Base-by-base conservation (phyloP, 2,888 invertebrate genomes). In the Nemotelus pantherinus region DNA sequence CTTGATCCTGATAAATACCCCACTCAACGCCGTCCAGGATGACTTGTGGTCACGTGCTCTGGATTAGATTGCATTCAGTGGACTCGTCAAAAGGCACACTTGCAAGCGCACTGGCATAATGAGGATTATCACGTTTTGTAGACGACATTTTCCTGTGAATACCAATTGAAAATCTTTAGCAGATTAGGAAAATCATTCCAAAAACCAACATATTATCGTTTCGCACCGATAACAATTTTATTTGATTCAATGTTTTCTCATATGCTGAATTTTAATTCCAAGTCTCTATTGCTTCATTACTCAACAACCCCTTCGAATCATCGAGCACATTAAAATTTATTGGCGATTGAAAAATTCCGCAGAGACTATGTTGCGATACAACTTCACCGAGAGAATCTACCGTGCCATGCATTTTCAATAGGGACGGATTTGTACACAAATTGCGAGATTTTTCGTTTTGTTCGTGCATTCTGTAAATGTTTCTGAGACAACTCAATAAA, bases 401-500 rank as follows among this genome's bases (percentile, higher is more conserved):
- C 5, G 63, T 43, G 4, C 4, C 63, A 41, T 43, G 39, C n/a
- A 41, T 39, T 10, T 7, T 53, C 53, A 53, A 43, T 7, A 39
- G 43, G 3, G 1, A 41, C 41, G 63, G 70, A 70, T 70, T 70
- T 70, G 43, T 70, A 70, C 70, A 53, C 70, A 70, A 70, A 70
- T 70, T 70, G 70, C 55, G 57, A 43, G 50, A 60, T 63, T 60
- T 74, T 74, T 74, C 50, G 57, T 63, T 74, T 74, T 74, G 60
- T 50, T 70, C 53, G 50, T 63, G 63, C 74, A 74, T 74, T 74
- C 74, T 74, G 74, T 63, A 48, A 74, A 74, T 63, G 74, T 74
- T 74, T 74, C 48, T 47, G 74, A 44, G 74, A 74, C 74, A 74
- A 74, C 74, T 74, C 74, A 74, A 74, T 74, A 74, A 74, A 74